Conservation (phyloP, 2,113 vertebrate species). For the Thalassoma bifasciatum region DNA sequence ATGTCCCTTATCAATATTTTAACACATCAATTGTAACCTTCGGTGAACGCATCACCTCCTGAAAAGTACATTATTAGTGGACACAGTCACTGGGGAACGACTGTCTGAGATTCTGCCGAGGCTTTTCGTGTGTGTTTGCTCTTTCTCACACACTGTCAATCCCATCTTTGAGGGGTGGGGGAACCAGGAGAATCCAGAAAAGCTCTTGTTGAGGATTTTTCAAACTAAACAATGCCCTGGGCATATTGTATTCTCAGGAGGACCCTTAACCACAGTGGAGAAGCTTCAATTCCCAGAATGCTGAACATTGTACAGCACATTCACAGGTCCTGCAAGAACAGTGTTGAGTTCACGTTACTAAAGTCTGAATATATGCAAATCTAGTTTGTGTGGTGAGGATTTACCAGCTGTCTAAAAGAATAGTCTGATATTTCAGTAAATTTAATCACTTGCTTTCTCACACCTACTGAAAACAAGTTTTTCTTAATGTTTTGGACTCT, state of each 20-base stretch:
- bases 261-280: constrained; percentile 58
- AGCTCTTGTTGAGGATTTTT: constrained; percentile 74
- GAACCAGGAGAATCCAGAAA: constrained; percentile 55
- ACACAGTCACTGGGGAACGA: constrained; percentile 68
- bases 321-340: constrained; percentile 29
- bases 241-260: constrained; percentile 75
- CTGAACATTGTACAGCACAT: constrained; percentile 17
- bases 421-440: no score
- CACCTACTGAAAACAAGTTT: no score
- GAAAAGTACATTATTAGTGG: constrained; percentile 78
- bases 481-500: no score
- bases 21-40: constrained; percentile 78
- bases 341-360: constrained; percentile 2
- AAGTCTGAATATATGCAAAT: neutral
- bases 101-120: constrained; percentile 71
- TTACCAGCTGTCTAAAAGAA: neutral
- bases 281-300: constrained; percentile 56
- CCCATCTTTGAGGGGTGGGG: constrained; percentile 55
- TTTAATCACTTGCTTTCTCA: no score
- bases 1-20: constrained; percentile 82
- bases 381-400: neutral
- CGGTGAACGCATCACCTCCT: constrained; percentile 75
- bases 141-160: constrained; percentile 64
- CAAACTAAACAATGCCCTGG: constrained; percentile 78
- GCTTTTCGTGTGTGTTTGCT: constrained; percentile 52